Evolutionary conservation across 2,113 vertebrate species (phyloP).

Genomic region (Upupa epops): DNA sequence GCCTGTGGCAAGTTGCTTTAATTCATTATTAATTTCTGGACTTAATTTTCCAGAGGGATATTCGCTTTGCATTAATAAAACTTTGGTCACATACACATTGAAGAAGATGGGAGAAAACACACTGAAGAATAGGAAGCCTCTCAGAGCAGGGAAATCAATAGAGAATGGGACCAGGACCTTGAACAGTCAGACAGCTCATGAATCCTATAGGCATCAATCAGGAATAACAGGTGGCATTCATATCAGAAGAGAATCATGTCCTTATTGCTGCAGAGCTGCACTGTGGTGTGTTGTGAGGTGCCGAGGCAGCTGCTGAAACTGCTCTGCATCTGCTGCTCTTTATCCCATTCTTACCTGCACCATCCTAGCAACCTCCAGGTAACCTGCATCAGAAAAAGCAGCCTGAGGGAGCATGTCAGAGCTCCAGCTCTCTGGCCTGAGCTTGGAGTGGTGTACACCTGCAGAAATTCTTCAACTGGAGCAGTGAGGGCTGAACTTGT

Average conservation of each 20-base stretch:
- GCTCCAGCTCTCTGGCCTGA: neutral
- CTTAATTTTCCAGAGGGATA: constrained; percentile 47
- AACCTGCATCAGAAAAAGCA: neutral
- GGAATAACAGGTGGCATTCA: neutral
- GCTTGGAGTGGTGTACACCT: neutral
- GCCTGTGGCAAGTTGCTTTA: constrained; percentile 57
- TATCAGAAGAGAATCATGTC: neutral
- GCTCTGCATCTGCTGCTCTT: neutral
- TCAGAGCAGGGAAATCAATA: neutral
- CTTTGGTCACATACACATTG: neutral
- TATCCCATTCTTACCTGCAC: neutral
- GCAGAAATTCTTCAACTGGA: neutral
- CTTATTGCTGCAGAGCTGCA: neutral
- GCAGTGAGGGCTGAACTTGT: rapidly evolving
- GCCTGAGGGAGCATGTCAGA: neutral
- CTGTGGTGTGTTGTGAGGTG: neutral
- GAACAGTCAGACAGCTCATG: neutral
- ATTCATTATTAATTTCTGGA: constrained; percentile 68
- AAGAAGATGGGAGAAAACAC: neutral
- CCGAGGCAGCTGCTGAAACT: neutral
- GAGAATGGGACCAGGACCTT: neutral
- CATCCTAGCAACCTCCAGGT: neutral
- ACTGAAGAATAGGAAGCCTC: neutral
- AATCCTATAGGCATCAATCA: neutral
- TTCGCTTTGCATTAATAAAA: constrained; percentile 60